Percentiles rank a stretch among this genome's conserved stretches.
Conservation (phyloP, 37 sponge, comb jelly and placozoan species). For the Corticium candelabrum region DNA sequence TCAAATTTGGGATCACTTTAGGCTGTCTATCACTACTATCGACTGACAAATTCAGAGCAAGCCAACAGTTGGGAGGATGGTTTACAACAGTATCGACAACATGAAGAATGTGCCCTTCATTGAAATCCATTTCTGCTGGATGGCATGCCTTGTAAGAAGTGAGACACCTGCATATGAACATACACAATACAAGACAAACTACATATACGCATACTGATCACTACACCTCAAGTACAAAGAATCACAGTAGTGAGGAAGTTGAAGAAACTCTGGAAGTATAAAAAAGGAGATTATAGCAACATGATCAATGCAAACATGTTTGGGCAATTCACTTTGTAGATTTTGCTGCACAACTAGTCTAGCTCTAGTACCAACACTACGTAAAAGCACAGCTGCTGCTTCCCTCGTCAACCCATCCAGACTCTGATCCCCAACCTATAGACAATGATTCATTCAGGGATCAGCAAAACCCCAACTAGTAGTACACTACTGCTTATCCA, state of each 20-base stretch:
- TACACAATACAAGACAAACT: too few species aligned
- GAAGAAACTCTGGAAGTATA: neutral
- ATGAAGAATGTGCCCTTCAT: neutral
- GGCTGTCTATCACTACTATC: too few species aligned
- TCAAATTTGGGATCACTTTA: too few species aligned
- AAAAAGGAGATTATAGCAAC: neutral
- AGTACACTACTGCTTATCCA: too few species aligned
- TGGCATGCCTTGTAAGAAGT: neutral
- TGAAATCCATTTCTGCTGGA: neutral
- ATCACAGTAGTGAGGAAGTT: neutral
- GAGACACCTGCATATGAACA: neutral
- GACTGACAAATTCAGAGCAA: too few species aligned
- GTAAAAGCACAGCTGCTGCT: neutral
- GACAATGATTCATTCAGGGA: neutral
- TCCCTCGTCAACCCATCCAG: neutral
- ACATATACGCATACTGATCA: neutral
- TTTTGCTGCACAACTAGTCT: neutral
- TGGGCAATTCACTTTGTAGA: neutral
- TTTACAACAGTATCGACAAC: neutral
- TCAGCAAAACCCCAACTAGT: too few species aligned
- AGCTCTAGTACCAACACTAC: neutral
- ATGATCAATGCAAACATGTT: neutral
- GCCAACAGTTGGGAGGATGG: neutral
- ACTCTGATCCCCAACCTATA: neutral
- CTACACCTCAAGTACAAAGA: neutral